Evolutionary conservation across 2,113 vertebrate species (phyloP), one percentile per base, ranked within the genome.

Genomic region (Perca flavescens): DNA sequence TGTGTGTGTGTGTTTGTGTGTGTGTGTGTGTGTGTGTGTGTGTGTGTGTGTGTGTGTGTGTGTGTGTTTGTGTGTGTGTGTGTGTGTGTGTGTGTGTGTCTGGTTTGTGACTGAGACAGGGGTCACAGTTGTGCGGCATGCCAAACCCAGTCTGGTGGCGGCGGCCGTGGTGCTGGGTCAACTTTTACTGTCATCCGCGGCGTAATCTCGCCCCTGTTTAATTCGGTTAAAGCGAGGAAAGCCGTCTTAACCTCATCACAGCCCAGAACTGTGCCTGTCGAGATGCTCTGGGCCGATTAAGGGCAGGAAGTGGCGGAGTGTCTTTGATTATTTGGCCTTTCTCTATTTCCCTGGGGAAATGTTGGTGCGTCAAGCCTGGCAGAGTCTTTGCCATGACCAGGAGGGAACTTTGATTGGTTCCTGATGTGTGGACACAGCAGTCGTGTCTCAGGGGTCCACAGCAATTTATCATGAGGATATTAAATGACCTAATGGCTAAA

Each of bases 391-490:
- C 77, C 54, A 66, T 88, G 84, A 82, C 53, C 69, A 79, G 69
- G 78, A 85, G 86, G 75, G 61, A 88, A 70, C 82, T 91, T 82
- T 92, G 92, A 94, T 92, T 93, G 84, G 84, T 91, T 93, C 92
- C 93, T 93, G 91, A 93, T 94, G 92, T 92, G 90, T 85, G 83
- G 90, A 92, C 67, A 69, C 67, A 69, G 83, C 71, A 80, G 69
- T 57, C 50, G n/a, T 54, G 65, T 92, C 92, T 89, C 88, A 21
- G 50, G 79, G 82, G 89, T 86, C 73, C 61, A 64, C 83, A 65
- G 77, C 84, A 92, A 92, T 93, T 92, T 86, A 92, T 90, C 88
- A 78, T 64, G 86, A 86, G 91, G 93, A 94, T 93, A 94, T 93
- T 91, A 92, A 93, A 93, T 89, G 91, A 92, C 89, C 91, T 93